A percentile compares a stretch with the other conserved stretches of the same genome.
phyloP scores from a whole-genome alignment of 2,113 vertebrate species.

The Typhlomys cinereus region DNA sequence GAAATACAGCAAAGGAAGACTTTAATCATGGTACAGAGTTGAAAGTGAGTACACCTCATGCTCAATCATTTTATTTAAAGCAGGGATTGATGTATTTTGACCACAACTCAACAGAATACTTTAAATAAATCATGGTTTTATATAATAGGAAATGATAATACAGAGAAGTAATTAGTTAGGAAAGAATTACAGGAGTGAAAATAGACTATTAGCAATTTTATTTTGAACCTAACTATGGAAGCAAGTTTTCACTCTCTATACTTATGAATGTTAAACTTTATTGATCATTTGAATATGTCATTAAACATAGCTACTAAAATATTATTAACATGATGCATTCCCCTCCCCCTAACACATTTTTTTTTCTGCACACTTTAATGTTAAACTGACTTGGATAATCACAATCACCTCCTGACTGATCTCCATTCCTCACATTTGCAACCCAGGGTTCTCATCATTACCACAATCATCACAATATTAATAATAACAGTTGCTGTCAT shows the following conservation, averaged over 20 bases:
- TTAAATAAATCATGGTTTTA: slow-evolving; percentile 56
- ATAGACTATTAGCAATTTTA: slow-evolving; percentile 51
- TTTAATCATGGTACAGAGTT: slow-evolving; percentile 32
- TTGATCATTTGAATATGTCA: slow-evolving; percentile 55
- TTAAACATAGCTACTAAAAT: slow-evolving; percentile 43
- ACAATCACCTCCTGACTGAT: neutral
- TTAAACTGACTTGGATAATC: neutral
- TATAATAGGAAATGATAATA: slow-evolving; percentile 45
- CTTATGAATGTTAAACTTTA: slow-evolving; percentile 35
- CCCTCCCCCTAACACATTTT: neutral
- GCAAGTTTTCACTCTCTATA: slow-evolving; percentile 16
- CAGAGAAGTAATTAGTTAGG: slow-evolving; percentile 44
- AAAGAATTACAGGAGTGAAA: slow-evolving; percentile 42
- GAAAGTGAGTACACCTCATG: neutral
- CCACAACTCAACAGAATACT: neutral
- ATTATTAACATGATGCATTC: slow-evolving; percentile 35
- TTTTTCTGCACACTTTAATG: neutral
- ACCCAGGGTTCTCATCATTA: neutral
- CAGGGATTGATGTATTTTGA: slow-evolving; percentile 34
- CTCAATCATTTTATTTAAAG: slow-evolving; percentile 43
- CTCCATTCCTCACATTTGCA: neutral
- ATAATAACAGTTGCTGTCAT: neutral
- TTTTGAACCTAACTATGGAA: slow-evolving; percentile 48
- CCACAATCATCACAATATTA: neutral
- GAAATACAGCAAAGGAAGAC: slow-evolving; percentile 38